Evolutionary conservation across 2,888 invertebrate genomes (phyloP), one percentile per base, ranked within the genome.

Genomic region (Drosophila atripex): DNA sequence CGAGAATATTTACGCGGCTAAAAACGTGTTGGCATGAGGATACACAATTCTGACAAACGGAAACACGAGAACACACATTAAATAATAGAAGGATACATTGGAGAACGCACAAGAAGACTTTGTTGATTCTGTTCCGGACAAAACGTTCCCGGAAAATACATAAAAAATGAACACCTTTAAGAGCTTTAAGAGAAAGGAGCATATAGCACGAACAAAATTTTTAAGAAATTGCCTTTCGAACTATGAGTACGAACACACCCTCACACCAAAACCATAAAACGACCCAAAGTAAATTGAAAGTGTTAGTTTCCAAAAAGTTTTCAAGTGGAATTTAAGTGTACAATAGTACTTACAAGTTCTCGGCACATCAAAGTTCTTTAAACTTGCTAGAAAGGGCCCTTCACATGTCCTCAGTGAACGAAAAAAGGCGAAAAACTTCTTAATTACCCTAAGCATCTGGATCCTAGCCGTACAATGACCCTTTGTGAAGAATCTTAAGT

Each of bases 1-100:
- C 39, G 0, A 39, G 58, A 75, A 65, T 73, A 58, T 54, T 83
- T 71, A 59, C 45, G 49, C 72, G 70, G 71, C 53, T 60, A 68
- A 58, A n/a, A 76, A 45, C 53, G 52, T 61, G 70, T 54, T 46
- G 72, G 54, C 41, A 70, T 16, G 57, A 50, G 43, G 61, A 35
- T 21, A 28, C 25, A 16, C 32, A 18, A 50, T 45, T n/a, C 28
- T 45, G 35, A 16, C 28, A 52, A 45, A 38, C 2, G 28, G 25
- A 38, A 46, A 38, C 38, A 16, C 21, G 16, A 5, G 8, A n/a
- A 51, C 32, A 50, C 11, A 21, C n/a, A 21, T 21, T 8, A 12
- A n/a, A 9, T 30, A 30, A 21, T 23, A 8, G 25, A 1, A 11
- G 0, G 7, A 0, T 0, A 21, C 7, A 25, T 6, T n/a, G 9